These are phyloP conservation scores for Embidobia sp. DNA, from an alignment of 2,888 invertebrate genomes.

Conservation along the genomic window DNA sequence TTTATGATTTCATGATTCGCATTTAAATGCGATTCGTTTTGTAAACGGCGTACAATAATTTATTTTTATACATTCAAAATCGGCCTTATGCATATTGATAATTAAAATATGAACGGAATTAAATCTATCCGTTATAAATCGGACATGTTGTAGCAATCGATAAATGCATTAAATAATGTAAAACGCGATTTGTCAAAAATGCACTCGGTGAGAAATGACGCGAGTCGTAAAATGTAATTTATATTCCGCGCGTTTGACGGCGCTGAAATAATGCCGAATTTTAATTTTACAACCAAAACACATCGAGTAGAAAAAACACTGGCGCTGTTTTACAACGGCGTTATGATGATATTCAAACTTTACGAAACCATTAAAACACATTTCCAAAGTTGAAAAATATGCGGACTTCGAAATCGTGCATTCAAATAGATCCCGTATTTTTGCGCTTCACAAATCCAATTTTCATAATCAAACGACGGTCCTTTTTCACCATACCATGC, in stretches of 20 bases:
- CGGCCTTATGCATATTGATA: not conserved
- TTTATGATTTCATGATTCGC: not conserved
- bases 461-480: too few species aligned
- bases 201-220: not conserved
- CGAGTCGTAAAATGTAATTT: not conserved
- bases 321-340: conserved; percentile 7
- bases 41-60: not conserved
- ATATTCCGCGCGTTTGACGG: not conserved
- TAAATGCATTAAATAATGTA: conserved; percentile 7
- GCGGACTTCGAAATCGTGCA: too few species aligned
- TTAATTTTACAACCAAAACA: too few species aligned
- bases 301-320: too few species aligned
- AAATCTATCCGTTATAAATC: too few species aligned
- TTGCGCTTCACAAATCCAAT: too few species aligned
- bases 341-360: conserved; percentile 31
- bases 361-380: conserved; percentile 35
- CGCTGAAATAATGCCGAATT: conserved; percentile 10
- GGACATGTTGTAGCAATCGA: too few species aligned
- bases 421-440: too few species aligned
- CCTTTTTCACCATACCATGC: too few species aligned
- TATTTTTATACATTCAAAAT: conserved; percentile 20
- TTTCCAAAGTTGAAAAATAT: conserved; percentile 26
- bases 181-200: not conserved
- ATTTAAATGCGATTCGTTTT: conserved; percentile 4
- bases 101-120: too few species aligned